Conservation (phyloP, 1,140 invertebrate species). For the Leguminivora glycinivorella region DNA sequence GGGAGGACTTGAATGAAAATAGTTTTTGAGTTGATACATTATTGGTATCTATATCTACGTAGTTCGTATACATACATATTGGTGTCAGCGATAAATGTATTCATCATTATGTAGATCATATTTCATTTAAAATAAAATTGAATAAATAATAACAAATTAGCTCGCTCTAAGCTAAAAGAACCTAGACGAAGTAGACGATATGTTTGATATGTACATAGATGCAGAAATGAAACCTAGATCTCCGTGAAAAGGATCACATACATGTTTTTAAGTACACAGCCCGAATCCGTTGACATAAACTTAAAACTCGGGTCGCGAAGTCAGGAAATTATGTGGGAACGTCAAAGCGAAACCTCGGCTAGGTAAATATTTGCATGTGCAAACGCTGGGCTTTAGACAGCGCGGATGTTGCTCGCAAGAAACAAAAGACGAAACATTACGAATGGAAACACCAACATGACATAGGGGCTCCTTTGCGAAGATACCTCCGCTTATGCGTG, state of each 20-base stretch:
- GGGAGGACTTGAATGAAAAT: slow-evolving; percentile 2
- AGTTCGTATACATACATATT: background rate
- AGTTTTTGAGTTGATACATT: background rate
- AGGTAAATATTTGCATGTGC: slow-evolving; percentile 63
- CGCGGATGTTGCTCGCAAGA: slow-evolving; percentile 57
- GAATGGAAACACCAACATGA: slow-evolving; percentile 53
- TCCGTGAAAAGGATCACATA: background rate
- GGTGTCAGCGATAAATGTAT: background rate
- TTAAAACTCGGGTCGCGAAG: slow-evolving; percentile 36
- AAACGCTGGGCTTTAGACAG: slow-evolving; percentile 55
- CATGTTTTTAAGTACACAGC: background rate
- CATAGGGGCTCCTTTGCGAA: slow-evolving; percentile 23
- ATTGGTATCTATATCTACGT: too few relatives aligned
- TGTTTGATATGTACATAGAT: too few relatives aligned
- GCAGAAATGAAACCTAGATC: background rate
- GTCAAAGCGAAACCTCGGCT: slow-evolving; percentile 53
- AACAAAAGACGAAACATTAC: slow-evolving; percentile 65
- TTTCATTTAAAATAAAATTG: too few relatives aligned
- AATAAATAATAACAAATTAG: too few relatives aligned
- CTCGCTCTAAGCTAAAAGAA: background rate
- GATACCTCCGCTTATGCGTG: slow-evolving; percentile 16
- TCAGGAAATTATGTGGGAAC: slow-evolving; percentile 49
- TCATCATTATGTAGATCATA: too few relatives aligned
- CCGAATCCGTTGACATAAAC: background rate
- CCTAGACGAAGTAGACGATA: background rate